Base-by-base conservation (phyloP, 2,113 vertebrate genomes). In the Sceloporus tristichus region DNA sequence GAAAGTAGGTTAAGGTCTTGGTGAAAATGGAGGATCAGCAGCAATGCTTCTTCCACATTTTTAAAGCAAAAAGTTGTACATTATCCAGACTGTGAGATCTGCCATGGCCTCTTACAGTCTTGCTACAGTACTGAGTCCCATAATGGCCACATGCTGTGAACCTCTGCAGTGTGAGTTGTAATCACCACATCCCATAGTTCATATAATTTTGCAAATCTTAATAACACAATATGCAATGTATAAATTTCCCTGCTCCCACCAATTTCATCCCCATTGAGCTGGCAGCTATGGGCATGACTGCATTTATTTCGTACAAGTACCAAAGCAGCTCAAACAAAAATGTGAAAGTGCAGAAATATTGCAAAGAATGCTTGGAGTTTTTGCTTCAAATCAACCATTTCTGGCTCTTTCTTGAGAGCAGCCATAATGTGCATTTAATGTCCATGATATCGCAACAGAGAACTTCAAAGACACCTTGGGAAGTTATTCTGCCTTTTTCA, bases 381-480 rank as follows among this genome's bases (percentile, higher is more conserved):
- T 90, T 68, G 85, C 92, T 82, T 88, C 91, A 6, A 59, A 92
- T 93, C 71, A 73, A 87, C 88, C 92, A 93, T 92, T 93, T 74
- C 86, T 90, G 79, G 73, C 75, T 79, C 9, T 90, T 93, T 94
- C 87, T 62, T 87, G 92, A 94, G 93, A 93, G 91, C 91, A 94
- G 85, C 78, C 91, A 71, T 71, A 94, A 92, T 85, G 85, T 0
- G 82, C 92, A 92, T 96, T 96, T 96, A 94, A 96, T 25, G 86
- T 25, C 91, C 89, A 87, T 10, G 94, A 91, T 90, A 94, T 86
- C 87, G 84, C 76, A 80, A 86, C 21, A 84, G 54, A 91, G 94
- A 96, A 95, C 95, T 96, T 97, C 97, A 97, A 97, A 97, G 95
- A 88, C 80, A 59, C 85, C 48, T 93, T 87, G 89, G 90, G 84